These are phyloP conservation scores for Tetramorium parvispinum DNA, from an alignment of 1,140 invertebrate species.

Conservation along the genomic window DNA sequence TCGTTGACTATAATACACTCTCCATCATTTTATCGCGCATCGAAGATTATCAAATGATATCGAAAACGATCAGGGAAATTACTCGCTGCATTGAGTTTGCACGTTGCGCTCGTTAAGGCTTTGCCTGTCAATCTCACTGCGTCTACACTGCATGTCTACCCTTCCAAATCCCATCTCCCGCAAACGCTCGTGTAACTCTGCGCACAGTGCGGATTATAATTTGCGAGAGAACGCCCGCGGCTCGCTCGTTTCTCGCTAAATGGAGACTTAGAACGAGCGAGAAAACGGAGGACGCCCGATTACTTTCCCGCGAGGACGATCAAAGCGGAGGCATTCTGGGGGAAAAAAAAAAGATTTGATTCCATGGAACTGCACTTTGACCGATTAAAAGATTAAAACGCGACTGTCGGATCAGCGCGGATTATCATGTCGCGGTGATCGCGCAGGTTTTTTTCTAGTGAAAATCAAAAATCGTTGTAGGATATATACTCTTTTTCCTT, in stretches of 20 bases:
- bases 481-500: not conserved
- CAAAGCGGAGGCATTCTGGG: not conserved
- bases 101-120: constrained; percentile 67
- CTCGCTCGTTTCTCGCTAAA: constrained; percentile 49
- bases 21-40: constrained; percentile 1
- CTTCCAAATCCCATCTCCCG: not conserved
- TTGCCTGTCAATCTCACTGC: constrained; percentile 63
- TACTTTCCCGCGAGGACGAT: constrained; percentile 5
- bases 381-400: constrained; percentile 30
- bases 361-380: constrained; percentile 18
- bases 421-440: constrained; percentile 17
- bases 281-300: constrained; percentile 1
- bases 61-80: constrained; percentile 32
- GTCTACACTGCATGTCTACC: constrained; percentile 62
- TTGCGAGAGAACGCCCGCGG: constrained; percentile 25
- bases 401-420: constrained; percentile 1
- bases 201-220: constrained; percentile 44
- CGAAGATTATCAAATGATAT: constrained; percentile 31
- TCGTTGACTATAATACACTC: not conserved
- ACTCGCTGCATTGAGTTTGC: constrained; percentile 65
- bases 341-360: constrained; percentile 5
- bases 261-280: constrained; percentile 6
- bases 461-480: constrained; percentile 22
- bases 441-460: not conserved
- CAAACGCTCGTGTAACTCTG: not conserved